Conservation (phyloP, 2,797 vertebrate genomes). For the Lacerta bilineata region DNA sequence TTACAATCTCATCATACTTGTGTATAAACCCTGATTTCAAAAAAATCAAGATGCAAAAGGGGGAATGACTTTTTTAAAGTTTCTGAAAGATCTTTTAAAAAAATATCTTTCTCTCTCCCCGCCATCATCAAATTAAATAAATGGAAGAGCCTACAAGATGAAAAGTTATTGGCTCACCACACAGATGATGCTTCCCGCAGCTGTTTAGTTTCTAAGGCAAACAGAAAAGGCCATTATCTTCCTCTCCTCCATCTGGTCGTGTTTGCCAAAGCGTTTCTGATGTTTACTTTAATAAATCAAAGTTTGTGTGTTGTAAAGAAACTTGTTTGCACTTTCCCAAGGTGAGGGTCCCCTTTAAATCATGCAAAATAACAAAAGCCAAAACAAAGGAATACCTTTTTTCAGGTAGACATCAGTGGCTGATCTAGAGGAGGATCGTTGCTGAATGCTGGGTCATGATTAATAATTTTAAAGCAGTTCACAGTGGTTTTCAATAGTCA, state of each 20-base stretch:
- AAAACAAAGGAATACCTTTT: not conserved
- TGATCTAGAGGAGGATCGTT: not conserved
- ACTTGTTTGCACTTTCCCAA: not conserved
- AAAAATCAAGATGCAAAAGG: not conserved
- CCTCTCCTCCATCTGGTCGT: conserved; percentile 71
- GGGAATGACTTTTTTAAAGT: conserved; percentile 37
- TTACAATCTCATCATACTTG: not conserved
- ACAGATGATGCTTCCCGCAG: conserved; percentile 60
- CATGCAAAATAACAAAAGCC: not conserved
- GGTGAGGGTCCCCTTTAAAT: not conserved
- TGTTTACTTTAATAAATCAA: conserved; percentile 63
- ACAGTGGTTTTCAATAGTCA: not conserved
- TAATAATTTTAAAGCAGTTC: not conserved
- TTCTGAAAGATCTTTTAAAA: not conserved
- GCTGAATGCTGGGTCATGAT: not conserved
- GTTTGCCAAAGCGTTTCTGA: conserved; percentile 73
- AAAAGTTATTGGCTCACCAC: conserved; percentile 51
- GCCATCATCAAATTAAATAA: conserved; percentile 35
- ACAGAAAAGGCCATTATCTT: conserved; percentile 66
- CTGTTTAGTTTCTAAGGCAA: conserved; percentile 74
- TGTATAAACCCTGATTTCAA: not conserved
- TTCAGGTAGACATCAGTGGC: not conserved
- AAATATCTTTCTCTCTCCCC: not conserved
- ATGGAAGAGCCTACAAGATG: conserved; percentile 53
- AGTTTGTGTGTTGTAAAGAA: conserved; percentile 51